Evolutionary conservation across 1,140 invertebrate genomes (phyloP).

Genomic region (Brachionus rotundiformis): DNA sequence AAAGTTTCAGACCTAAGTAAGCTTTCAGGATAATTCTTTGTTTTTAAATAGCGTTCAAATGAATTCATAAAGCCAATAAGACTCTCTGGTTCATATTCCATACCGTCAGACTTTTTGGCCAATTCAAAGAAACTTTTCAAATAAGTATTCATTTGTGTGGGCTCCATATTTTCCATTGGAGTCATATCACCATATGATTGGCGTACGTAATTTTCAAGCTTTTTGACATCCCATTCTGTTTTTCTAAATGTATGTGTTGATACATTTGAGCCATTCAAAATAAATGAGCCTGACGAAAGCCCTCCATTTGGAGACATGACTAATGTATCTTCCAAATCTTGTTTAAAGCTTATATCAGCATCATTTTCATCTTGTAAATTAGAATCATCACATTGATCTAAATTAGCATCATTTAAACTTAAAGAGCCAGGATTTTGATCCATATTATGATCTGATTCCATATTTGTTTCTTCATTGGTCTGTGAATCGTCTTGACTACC

Average conservation of each 20-base stretch:
- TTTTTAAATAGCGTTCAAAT: slow-evolving; percentile 48
- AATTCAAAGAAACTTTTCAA: slow-evolving; percentile 48
- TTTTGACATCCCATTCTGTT: slow-evolving; percentile 46
- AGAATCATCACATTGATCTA: slow-evolving; percentile 42
- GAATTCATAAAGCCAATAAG: slow-evolving; percentile 48
- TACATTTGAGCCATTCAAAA: slow-evolving; percentile 31
- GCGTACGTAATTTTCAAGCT: slow-evolving; percentile 20
- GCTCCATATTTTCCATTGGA: slow-evolving; percentile 46
- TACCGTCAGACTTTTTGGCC: slow-evolving; percentile 33
- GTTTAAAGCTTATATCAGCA: slow-evolving; percentile 19
- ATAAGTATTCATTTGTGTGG: slow-evolving; percentile 29
- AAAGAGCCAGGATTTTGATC: neutral
- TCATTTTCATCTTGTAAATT: slow-evolving; percentile 35
- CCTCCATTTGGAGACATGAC: neutral
- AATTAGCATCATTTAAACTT: neutral
- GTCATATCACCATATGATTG: slow-evolving; percentile 13
- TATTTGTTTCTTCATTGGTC: neutral
- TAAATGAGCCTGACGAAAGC: neutral
- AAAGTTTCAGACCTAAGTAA: slow-evolving; percentile 10
- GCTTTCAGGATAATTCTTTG: slow-evolving; percentile 43
- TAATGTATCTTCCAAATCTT: slow-evolving; percentile 37
- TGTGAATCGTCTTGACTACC: neutral
- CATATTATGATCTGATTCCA: neutral
- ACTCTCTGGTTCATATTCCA: slow-evolving; percentile 49
- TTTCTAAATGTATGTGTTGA: slow-evolving; percentile 47